Base-by-base conservation (phyloP, 1,140 invertebrate genomes). In the Nymphalis io region DNA sequence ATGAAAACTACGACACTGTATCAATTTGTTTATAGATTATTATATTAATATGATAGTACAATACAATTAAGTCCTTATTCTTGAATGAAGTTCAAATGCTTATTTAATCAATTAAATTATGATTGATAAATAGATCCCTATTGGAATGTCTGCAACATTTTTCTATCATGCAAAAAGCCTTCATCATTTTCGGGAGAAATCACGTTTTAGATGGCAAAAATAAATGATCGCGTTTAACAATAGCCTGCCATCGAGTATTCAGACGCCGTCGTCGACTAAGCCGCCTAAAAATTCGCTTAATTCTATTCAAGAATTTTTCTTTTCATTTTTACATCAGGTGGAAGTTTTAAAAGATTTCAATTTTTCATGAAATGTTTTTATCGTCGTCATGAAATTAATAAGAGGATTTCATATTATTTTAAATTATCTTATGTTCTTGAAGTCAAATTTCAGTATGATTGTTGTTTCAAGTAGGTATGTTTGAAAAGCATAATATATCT, bases 131-230 rank as follows among this genome's bases (percentile, higher is more conserved):
- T n/a, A 27, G 60, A 46, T 48, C n/a, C 51, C 1, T 13, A 62
- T 62, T 38, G 48, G 51, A 63, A 38, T 10, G 60, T 63, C 46
- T 63, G 21, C 13, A 48, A 63, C 44, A 63, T 38, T 51, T 63
- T 63, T 39, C 46, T 51, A 63, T 53, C 60, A 51, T 63, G 60
- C n/a, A 33, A 53, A 63, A 63, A 63, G 33, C 21, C 46, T 53
- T 51, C 48, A 62, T 62, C 48, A 62, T 62, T 62, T 62, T 51
- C 44, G 27, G 51, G 48, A 62, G 60, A 48, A 48, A 51, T 62
- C 60, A 62, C 60, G 60, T 62, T 62, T 62, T 53, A 62, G 46
- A 51, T 46, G 60, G 60, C 33, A 62, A 62, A 62, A 62, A 62
- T 62, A 62, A 62, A 62, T 42, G 60, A 62, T 62, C 44, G 40